These are phyloP conservation scores for Cossypha caffra DNA, from an alignment of 2,797 vertebrate species.

Conservation along the genomic window DNA sequence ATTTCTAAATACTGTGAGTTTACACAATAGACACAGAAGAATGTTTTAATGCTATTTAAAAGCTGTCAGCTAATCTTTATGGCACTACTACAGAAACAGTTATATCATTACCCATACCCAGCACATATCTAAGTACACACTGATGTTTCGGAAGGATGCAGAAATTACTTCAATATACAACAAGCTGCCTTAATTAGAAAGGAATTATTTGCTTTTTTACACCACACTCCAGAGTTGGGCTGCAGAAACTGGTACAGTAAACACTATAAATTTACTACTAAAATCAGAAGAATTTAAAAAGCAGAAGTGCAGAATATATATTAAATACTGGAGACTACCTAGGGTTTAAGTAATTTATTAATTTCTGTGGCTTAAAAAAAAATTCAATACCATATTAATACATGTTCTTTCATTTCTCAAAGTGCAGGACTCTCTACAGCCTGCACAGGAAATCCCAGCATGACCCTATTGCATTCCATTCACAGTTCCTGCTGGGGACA, in stretches of 20 bases:
- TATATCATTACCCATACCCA: background rate
- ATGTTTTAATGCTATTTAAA: background rate
- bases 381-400: background rate
- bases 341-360: background rate
- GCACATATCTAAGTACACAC: background rate
- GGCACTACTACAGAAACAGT: background rate
- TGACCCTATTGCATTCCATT: accelerated
- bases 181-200: background rate
- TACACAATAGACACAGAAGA: background rate
- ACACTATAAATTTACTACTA: background rate
- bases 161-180: background rate
- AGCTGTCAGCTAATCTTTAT: background rate
- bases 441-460: background rate
- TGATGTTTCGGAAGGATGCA: background rate
- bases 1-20: background rate
- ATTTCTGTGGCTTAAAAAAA: background rate
- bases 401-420: background rate
- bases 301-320: background rate
- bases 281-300: background rate
- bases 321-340: background rate
- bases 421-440: background rate
- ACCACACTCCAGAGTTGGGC: background rate
- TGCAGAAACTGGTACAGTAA: background rate
- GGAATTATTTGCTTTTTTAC: background rate
- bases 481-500: background rate